Conservation (phyloP, 1,140 invertebrate species). For the Delia radicum region DNA sequence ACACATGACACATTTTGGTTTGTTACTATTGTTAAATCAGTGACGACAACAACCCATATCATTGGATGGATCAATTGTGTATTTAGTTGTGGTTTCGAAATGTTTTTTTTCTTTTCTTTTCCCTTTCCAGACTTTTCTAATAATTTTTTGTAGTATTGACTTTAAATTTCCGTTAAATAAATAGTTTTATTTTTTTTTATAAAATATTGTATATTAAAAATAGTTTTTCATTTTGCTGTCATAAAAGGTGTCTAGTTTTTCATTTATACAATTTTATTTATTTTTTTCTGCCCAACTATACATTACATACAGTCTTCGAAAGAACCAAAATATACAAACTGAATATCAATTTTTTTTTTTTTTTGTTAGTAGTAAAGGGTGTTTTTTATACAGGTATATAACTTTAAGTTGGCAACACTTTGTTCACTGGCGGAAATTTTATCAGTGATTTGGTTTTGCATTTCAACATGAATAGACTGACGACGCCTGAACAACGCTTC, state of each 20-base stretch:
- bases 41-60: background rate
- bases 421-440: too few relatives aligned
- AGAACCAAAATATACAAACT: too few relatives aligned
- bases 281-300: too few relatives aligned
- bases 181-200: background rate
- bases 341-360: too few relatives aligned
- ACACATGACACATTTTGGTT: background rate
- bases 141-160: background rate
- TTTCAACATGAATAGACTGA: too few relatives aligned
- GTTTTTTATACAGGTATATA: too few relatives aligned
- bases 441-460: too few relatives aligned
- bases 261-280: background rate
- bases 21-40: background rate
- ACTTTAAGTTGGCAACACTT: too few relatives aligned
- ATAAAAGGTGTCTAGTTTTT: background rate
- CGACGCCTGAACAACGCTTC: too few relatives aligned
- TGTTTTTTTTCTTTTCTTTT: background rate
- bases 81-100: background rate
- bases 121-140: background rate
- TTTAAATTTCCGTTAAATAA: constrained; percentile 2
- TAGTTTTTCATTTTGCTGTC: background rate
- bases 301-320: too few relatives aligned
- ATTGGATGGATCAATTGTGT: background rate
- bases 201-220: too few relatives aligned
- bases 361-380: too few relatives aligned